phyloP scores from a whole-genome alignment of 2,113 vertebrate genomes.

The Podarcis raffonei region DNA sequence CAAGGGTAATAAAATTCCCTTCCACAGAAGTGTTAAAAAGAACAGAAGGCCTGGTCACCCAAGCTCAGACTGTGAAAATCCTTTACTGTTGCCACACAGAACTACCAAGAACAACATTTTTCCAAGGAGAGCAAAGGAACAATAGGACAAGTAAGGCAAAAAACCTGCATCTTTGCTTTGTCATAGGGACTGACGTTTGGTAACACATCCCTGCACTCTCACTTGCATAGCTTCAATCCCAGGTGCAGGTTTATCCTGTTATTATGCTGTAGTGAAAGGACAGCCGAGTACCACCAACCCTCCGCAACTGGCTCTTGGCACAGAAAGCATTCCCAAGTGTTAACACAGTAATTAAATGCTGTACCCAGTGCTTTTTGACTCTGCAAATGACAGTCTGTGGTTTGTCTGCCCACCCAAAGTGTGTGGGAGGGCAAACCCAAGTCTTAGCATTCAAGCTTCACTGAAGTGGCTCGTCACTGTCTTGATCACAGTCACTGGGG shows the following conservation, averaged over 20 bases:
- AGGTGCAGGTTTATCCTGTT: background rate
- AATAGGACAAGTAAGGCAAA: constrained; percentile 27
- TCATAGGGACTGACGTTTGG: constrained; percentile 45
- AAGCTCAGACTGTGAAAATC: background rate
- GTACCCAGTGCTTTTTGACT: constrained; percentile 52
- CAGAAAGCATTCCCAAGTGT: constrained; percentile 48
- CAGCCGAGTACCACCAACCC: background rate
- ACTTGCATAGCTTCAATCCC: constrained; percentile 34
- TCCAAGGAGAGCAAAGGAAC: constrained; percentile 12
- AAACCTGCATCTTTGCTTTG: constrained; percentile 39
- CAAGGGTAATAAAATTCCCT: background rate
- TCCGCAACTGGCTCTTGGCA: constrained; percentile 51
- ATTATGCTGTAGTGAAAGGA: constrained; percentile 31
- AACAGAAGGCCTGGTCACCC: background rate
- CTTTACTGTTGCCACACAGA: background rate
- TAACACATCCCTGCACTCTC: constrained; percentile 6
- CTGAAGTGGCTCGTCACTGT: constrained; percentile 55
- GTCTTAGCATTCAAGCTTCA: constrained; percentile 50
- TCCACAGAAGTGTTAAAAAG: background rate
- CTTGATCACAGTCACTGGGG: constrained; percentile 65
- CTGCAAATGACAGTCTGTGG: constrained; percentile 63
- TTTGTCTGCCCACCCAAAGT: constrained; percentile 54
- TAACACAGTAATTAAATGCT: constrained; percentile 56
- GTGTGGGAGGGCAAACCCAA: constrained; percentile 64
- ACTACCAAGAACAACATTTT: background rate